Evolutionary conservation across 2,113 vertebrate genomes (phyloP).

Genomic region (Morone chrysops): DNA sequence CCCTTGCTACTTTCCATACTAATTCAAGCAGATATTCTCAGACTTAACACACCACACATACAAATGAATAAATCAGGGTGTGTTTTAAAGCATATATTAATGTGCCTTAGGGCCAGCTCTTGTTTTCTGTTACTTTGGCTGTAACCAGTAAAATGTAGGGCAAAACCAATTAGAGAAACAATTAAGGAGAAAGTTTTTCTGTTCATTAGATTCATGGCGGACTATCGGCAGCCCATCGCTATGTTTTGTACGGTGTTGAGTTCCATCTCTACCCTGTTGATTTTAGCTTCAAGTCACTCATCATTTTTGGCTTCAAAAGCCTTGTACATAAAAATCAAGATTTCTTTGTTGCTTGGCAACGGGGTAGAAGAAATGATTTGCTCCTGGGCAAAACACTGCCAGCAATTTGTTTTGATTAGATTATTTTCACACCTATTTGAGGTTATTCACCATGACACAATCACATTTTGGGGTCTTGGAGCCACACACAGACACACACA

Average conservation of each 20-base stretch:
- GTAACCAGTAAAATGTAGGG: not conserved
- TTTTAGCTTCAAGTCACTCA: conserved; percentile 39
- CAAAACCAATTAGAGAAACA: not conserved
- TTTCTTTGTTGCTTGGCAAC: conserved; percentile 83
- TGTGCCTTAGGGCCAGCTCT: not conserved
- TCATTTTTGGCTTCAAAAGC: conserved; percentile 48
- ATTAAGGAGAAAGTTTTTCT: not conserved
- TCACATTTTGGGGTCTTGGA: not conserved
- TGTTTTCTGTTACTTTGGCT: not conserved
- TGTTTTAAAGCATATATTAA: conserved; percentile 7
- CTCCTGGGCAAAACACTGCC: conserved; percentile 53
- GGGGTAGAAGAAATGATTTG: conserved; percentile 57
- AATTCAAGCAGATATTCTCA: conserved; percentile 59
- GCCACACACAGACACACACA: conserved; percentile 9
- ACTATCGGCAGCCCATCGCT: not conserved
- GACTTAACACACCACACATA: conserved; percentile 39
- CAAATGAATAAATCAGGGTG: conserved; percentile 17
- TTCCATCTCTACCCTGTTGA: conserved; percentile 18
- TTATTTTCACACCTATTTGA: conserved; percentile 42
- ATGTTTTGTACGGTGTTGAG: conserved; percentile 3
- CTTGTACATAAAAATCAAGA: conserved; percentile 61
- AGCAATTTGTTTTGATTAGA: conserved; percentile 69
- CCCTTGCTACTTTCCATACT: conserved; percentile 62
- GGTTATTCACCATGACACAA: conserved; percentile 1
- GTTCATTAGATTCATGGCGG: not conserved